Base-by-base conservation (phyloP, 2,113 vertebrate genomes). In the Alosa alosa region DNA sequence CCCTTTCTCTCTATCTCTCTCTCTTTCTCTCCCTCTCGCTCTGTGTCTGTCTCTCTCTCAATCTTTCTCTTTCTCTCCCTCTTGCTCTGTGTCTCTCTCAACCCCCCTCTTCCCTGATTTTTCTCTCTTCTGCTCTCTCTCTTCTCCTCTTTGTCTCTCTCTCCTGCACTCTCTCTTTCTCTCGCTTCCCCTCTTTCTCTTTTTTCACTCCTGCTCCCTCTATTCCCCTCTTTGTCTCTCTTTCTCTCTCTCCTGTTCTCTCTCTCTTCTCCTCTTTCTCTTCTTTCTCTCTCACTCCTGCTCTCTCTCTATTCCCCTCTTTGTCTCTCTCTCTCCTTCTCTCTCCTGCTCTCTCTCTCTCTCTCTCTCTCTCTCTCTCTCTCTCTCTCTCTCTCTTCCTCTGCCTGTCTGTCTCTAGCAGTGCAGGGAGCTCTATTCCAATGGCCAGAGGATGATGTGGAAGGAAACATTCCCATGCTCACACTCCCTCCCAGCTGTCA, bases 401-500 rank as follows among this genome's bases (percentile, higher is more conserved):
- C 57, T 7, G 1, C 31, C 64, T 36, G 7, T 11, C 64, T 72
- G 0, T 31, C 8, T 15, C 64, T 52, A 52, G 50, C 50, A 52
- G 50, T 18, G 17, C 55, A 60, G 55, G 85, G 89, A 91, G 90
- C 88, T 91, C 91, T 94, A 87, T 90, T 89, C 90, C 87, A 86
- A 88, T 88, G 91, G 93, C 88, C 91, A 88, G 87, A 93, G 92
- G 91, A 89, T 84, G 88, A 91, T 89, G 81, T 88, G 44, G 87
- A 86, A 90, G 90, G 86, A 86, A 87, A 45, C 4, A 82, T 89
- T 92, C 81, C 86, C 88, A 84, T 87, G 81, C 90, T 82, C 84
- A 85, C 75, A 85, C 90, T 88, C 87, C 81, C 44, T 87, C 90
- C 84, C n/a, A 68, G 41, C 89, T 94, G 93, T 94, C 93, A 93